These are phyloP conservation scores for Campopleginae sp. DNA, from an alignment of 2,888 invertebrate genomes.

Conservation along the genomic window DNA sequence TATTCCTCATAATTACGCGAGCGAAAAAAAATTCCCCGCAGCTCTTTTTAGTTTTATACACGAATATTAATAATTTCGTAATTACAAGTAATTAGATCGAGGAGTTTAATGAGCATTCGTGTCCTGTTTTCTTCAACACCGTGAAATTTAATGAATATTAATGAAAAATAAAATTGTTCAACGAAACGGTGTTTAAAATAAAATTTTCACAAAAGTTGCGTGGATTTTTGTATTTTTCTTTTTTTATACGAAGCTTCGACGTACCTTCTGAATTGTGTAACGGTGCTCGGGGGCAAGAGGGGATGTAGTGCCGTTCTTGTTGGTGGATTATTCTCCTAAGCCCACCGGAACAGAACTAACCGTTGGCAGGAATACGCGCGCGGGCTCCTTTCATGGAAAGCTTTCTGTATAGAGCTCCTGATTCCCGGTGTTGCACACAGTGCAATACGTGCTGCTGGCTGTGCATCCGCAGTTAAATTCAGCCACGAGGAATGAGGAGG, in stretches of 20 bases:
- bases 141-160: not conserved
- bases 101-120: not conserved
- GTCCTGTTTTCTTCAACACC: not conserved
- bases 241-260: slow-evolving; percentile 17
- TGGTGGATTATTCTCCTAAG: slow-evolving; percentile 59
- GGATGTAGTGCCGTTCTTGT: slow-evolving; percentile 15
- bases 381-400: slow-evolving; percentile 63
- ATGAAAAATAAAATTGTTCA: not conserved
- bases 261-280: slow-evolving; percentile 59
- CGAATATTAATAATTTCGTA: not conserved
- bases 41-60: not conserved
- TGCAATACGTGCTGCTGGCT: slow-evolving; percentile 47
- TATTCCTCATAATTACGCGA: not conserved
- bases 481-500: not conserved
- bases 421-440: slow-evolving; percentile 39
- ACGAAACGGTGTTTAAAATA: not conserved
- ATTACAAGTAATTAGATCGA: slow-evolving; percentile 5
- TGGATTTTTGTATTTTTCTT: slow-evolving; percentile 22
- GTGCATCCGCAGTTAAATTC: slow-evolving; percentile 30
- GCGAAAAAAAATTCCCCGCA: not conserved
- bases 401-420: slow-evolving; percentile 21
- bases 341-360: slow-evolving; percentile 70
- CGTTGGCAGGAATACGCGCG: slow-evolving; percentile 43
- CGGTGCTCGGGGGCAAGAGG: slow-evolving; percentile 33
- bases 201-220: not conserved